These are phyloP conservation scores for Tetropium fuscum DNA, from an alignment of 2,888 invertebrate genomes.

Conservation along the genomic window DNA sequence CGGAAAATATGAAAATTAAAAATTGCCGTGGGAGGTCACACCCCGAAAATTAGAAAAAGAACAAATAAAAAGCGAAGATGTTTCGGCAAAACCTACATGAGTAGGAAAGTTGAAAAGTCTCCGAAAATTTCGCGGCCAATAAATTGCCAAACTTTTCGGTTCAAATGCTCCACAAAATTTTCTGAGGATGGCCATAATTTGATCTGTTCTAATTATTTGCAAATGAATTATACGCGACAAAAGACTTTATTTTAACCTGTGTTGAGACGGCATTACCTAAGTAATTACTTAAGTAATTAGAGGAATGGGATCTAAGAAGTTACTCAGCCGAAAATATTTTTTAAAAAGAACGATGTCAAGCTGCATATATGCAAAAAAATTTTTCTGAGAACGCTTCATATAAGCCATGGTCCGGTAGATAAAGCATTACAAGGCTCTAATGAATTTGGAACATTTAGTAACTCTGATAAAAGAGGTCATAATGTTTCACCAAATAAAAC, in stretches of 20 bases:
- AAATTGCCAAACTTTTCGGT: conserved; percentile 16
- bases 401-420: conserved; percentile 11
- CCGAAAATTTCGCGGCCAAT: neutral
- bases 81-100: conserved; percentile 6
- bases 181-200: conserved; percentile 7
- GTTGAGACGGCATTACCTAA: conserved; percentile 10
- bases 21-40: conserved; percentile 13
- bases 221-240: conserved; percentile 11
- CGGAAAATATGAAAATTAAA: conserved; percentile 6
- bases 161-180: conserved; percentile 14
- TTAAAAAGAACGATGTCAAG: neutral
- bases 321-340: conserved; percentile 11
- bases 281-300: conserved; percentile 16
- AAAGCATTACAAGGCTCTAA: neutral
- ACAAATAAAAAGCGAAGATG: conserved; percentile 11
- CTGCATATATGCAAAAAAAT: conserved; percentile 15
- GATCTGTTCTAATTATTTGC: conserved; percentile 14
- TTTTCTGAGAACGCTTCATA: conserved; percentile 7
- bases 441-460: neutral
- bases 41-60: conserved; percentile 19
- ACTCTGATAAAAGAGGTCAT: neutral
- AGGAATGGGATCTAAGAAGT: conserved; percentile 9
- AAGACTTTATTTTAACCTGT: conserved; percentile 24
- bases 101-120: conserved; percentile 9
- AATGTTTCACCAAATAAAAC: conserved; percentile 5